A percentile compares a stretch with the other conserved stretches of the same genome.
Evolutionary conservation across 2,113 vertebrate genomes (phyloP).

Genomic region (Mesitornis unicolor): DNA sequence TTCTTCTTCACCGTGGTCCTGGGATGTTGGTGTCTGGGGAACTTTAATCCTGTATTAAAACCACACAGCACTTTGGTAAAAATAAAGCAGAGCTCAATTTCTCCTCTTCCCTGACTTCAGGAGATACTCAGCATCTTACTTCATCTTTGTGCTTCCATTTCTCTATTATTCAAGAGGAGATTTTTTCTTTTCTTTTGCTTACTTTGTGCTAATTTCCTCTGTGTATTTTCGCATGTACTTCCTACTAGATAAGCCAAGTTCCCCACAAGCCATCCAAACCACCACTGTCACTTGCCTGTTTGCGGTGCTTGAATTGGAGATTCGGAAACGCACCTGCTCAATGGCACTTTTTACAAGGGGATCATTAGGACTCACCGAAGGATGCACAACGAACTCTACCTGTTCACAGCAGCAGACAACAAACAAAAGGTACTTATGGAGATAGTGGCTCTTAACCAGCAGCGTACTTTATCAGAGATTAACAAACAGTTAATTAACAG

Average conservation of each 20-base stretch:
- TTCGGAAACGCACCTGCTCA: slow-evolving; percentile 91
- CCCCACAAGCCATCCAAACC: background rate
- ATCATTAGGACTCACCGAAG: slow-evolving; percentile 86
- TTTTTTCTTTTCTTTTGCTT: background rate
- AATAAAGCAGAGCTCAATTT: background rate
- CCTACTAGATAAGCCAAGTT: background rate
- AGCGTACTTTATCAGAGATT: background rate
- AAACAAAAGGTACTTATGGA: background rate
- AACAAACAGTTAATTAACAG: background rate
- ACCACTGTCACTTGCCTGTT: slow-evolving; percentile 75
- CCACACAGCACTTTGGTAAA: background rate
- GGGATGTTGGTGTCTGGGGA: slow-evolving; percentile 52
- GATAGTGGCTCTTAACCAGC: background rate
- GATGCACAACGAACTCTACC: slow-evolving; percentile 92
- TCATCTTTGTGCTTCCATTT: background rate
- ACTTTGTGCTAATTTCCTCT: background rate
- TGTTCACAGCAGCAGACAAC: slow-evolving; percentile 37
- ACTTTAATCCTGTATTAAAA: slow-evolving; percentile 69
- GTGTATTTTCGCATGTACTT: background rate
- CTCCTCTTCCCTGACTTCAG: background rate
- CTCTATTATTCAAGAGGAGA: background rate
- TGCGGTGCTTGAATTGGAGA: slow-evolving; percentile 85
- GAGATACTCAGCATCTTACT: background rate
- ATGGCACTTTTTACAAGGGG: slow-evolving; percentile 85
- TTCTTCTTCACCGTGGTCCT: slow-evolving; percentile 65